Evolutionary conservation across 2,888 invertebrate genomes (phyloP), one percentile per base, ranked within the genome.

Genomic region (Pinctada fucata): DNA sequence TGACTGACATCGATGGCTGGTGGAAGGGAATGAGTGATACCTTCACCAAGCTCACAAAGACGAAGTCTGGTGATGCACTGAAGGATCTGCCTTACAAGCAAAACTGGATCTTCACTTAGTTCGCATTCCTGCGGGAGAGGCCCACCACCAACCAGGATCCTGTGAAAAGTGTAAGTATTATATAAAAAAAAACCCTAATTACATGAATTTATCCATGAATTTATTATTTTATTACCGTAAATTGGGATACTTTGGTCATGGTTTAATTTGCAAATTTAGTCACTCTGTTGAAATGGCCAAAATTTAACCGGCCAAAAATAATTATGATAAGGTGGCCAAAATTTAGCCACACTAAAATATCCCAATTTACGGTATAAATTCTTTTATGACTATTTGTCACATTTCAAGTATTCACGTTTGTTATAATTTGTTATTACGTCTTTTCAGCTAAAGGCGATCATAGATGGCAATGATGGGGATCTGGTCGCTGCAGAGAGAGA

Each of bases 11-110:
- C 58, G 71, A 70, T 77, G 72, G 72, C n/a, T 77, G 72, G 71
- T 71, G 77, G 77, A 77, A 72, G 72, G 71, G 65, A 52, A 71
- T 64, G 13, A 71, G 77, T 65, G 65, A 72, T 71, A 72, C 72
- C 51, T 77, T 48, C 77, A 77, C 72, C 66, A 70, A 65, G 70
- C 71, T 77, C 72, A 70, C 77, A 2, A 47, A 77, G 77, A 76
- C 69, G 65, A 77, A 77, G 67, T 77, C 77, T 51, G 75, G 75
- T 51, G 75, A 70, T 47, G 76, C 70, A 71, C 70, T 70, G 72
- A 72, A 77, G 47, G 77, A 77, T 65, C 67, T 71, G 65, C 77
- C 66, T n/a, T 77, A 72, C 63, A 77, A 77, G 50, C 77, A 71
- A 71, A 77, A 77, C 70, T 77, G 72, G 72, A n/a, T 77, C 70